Evolutionary conservation across 2,888 invertebrate genomes (phyloP).

Genomic region (Chalcis sispes): DNA sequence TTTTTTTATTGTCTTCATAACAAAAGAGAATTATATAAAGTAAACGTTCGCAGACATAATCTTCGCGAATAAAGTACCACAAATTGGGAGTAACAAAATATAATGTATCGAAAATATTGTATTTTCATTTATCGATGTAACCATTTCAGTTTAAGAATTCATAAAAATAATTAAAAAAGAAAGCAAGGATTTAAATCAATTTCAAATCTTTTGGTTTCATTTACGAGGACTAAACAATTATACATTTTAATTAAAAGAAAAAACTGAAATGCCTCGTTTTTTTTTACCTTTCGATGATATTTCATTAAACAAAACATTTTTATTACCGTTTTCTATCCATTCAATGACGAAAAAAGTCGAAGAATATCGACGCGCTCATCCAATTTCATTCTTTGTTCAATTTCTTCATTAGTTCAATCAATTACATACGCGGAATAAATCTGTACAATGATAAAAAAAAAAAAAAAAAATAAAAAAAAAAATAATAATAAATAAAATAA

Average conservation of each 20-base stretch:
- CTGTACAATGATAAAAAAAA: slow-evolving; percentile 44
- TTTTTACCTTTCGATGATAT: too few relatives aligned
- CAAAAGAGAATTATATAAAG: slow-evolving; percentile 55
- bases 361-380: slow-evolving; percentile 33
- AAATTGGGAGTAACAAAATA: slow-evolving; percentile 52
- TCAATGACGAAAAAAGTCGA: slow-evolving; percentile 25
- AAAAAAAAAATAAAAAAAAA: too few relatives aligned
- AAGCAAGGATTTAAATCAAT: slow-evolving; percentile 20
- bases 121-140: slow-evolving; percentile 24
- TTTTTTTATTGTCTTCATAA: slow-evolving; percentile 63
- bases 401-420: slow-evolving; percentile 13
- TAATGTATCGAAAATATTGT: slow-evolving; percentile 52
- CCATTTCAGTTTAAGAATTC: slow-evolving; percentile 27
- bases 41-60: slow-evolving; percentile 47
- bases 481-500: too few relatives aligned
- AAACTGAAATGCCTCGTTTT: too few relatives aligned
- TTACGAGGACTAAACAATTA: slow-evolving; percentile 4
- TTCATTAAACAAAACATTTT: slow-evolving; percentile 4
- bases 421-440: slow-evolving; percentile 14
- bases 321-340: slow-evolving; percentile 10
- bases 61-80: slow-evolving; percentile 42
- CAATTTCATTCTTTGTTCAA: slow-evolving; percentile 27
- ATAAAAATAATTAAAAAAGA: slow-evolving; percentile 39
- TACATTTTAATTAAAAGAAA: too few relatives aligned
- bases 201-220: not conserved